Conservation (phyloP, 2,797 vertebrate species). For the Microctenopoma stevenorrisi region DNA sequence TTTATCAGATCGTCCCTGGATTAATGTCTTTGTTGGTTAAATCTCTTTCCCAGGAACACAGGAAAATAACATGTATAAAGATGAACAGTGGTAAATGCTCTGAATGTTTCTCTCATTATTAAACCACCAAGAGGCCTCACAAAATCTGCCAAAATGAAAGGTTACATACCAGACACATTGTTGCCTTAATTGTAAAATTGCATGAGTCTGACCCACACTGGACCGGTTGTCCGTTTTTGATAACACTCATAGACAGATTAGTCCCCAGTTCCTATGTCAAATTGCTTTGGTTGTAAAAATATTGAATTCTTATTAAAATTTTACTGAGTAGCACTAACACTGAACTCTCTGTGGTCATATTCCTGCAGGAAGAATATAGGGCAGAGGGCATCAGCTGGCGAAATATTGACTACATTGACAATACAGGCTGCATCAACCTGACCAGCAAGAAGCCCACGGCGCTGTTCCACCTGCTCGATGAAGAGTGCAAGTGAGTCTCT, state of each 20-base stretch:
- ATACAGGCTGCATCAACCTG: constrained; percentile 95
- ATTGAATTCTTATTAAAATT: too few species aligned
- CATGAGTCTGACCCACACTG: not conserved
- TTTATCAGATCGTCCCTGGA: constrained; percentile 68
- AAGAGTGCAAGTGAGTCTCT: constrained; percentile 97
- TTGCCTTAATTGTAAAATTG: constrained; percentile 39
- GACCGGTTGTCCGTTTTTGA: constrained; percentile 7
- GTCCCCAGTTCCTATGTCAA: not conserved
- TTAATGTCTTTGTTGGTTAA: constrained; percentile 68
- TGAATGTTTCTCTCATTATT: constrained; percentile 72
- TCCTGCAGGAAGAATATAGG: constrained; percentile 92
- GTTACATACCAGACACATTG: constrained; percentile 18
- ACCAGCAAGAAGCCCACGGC: constrained; percentile 99
- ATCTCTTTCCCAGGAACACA: constrained; percentile 71
- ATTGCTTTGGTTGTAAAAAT: not conserved
- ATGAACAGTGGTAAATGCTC: constrained; percentile 60
- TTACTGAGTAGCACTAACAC: not conserved
- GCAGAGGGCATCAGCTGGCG: constrained; percentile 96
- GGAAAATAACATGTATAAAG: constrained; percentile 49
- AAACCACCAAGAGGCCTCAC: constrained; percentile 47
- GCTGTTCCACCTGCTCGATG: constrained; percentile 96
- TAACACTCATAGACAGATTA: not conserved
- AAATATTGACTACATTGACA: constrained; percentile 98
- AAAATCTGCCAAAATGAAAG: constrained; percentile 35
- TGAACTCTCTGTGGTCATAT: constrained; percentile 23